A percentile compares a stretch with the other conserved stretches of the same genome.
phyloP scores from a whole-genome alignment of 2,888 invertebrate species.

The Heteromyza rotundicornis region DNA sequence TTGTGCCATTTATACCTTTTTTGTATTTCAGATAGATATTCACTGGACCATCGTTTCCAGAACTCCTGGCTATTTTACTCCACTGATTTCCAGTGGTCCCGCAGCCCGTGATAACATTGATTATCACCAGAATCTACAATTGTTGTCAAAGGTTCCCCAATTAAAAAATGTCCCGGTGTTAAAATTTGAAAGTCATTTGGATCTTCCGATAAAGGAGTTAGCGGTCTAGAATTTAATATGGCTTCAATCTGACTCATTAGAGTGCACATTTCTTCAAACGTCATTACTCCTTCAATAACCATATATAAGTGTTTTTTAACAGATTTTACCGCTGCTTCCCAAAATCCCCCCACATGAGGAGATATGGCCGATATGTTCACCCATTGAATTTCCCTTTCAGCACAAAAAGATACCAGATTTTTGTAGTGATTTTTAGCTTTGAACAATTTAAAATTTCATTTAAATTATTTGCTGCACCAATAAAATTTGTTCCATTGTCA shows the following conservation, averaged over 20 bases:
- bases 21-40: constrained; percentile 21
- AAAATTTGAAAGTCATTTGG: constrained; percentile 18
- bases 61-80: constrained; percentile 1
- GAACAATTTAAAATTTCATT: background rate
- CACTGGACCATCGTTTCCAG: constrained; percentile 14
- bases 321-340: background rate
- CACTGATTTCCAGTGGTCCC: constrained; percentile 18
- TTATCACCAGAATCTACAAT: constrained; percentile 10
- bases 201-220: constrained; percentile 18
- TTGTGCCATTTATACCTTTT: constrained; percentile 15
- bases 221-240: constrained; percentile 21
- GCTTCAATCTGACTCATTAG: constrained; percentile 18
- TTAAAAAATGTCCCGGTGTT: constrained; percentile 17
- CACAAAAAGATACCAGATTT: background rate
- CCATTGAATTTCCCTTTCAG: background rate
- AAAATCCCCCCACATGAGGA: background rate
- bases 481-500: background rate
- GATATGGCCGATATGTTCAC: background rate
- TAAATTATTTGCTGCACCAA: background rate
- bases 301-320: background rate
- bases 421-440: background rate
- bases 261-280: constrained; percentile 5
- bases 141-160: constrained; percentile 14
- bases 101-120: constrained; percentile 15
- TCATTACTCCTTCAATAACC: background rate